Evolutionary conservation across 1,140 invertebrate genomes (phyloP).

Genomic region (Akabosia matsudoensis): DNA sequence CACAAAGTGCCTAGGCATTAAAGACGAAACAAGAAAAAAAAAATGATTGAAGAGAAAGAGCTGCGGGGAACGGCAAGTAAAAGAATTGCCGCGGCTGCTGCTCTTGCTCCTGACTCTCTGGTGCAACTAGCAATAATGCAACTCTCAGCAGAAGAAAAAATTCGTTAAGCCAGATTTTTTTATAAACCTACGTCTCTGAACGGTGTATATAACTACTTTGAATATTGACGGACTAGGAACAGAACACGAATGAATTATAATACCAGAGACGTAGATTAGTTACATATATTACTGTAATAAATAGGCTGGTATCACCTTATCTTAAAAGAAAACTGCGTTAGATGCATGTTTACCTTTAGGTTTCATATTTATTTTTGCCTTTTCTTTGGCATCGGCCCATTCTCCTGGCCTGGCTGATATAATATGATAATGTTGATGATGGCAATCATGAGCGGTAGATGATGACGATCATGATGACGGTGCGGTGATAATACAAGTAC

Average conservation of each 20-base stretch:
- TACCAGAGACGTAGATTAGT: too few species aligned
- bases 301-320: not conserved
- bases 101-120: too few species aligned
- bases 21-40: too few species aligned
- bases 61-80: conserved; percentile 22
- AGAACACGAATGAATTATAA: too few species aligned
- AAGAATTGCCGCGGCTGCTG: conserved; percentile 14
- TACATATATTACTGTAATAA: not conserved
- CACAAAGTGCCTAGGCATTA: not conserved
- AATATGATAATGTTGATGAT: conserved; percentile 10
- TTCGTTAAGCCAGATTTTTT: too few species aligned
- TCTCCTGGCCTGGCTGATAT: not conserved
- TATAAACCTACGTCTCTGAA: too few species aligned
- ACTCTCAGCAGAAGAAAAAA: too few species aligned
- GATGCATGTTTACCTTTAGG: not conserved
- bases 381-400: conserved; percentile 15
- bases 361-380: not conserved
- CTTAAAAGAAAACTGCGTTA: not conserved
- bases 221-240: too few species aligned
- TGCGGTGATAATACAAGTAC: not conserved
- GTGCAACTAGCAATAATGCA: not conserved
- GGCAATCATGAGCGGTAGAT: not conserved
- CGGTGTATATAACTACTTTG: too few species aligned
- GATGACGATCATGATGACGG: not conserved
- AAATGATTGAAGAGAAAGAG: conserved; percentile 24